Evolutionary conservation across 2,797 vertebrate species (phyloP), one percentile per base, ranked within the genome.

Genomic region (Lepilemur ruficaudatus): DNA sequence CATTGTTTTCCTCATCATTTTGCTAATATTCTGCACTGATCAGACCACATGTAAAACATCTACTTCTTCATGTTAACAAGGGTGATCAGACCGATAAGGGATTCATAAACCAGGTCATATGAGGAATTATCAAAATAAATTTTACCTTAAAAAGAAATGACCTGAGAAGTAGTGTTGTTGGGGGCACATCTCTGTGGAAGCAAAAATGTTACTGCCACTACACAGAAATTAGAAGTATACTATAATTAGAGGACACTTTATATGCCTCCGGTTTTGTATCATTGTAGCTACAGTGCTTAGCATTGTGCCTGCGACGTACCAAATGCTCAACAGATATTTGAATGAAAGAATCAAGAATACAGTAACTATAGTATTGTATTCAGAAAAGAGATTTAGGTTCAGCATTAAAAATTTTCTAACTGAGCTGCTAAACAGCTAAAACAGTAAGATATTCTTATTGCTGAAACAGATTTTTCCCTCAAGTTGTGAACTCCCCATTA

Each of bases 381-480:
- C 61, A 57, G 76, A 90, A 93, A 92, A 89, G 38, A 82, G 25
- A 11, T 48, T 78, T 94, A 61, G 43, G 0, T 78, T 89, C n/a
- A 84, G 4, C 57, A 80, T 93, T 91, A 65, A 92, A 38, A 90
- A 79, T 92, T 73, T 88, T 82, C 61, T 95, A 93, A 85, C 22
- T 67, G 67, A 83, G 43, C 76, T 93, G 41, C 59, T 96, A 79
- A 78, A 28, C 14, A 91, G 35, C 20, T 41, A 38, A 38, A 38
- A 70, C 7, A 81, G 75, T 79, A 75, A 43, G 25, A 18, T 63
- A 82, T 30, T 82, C n/a, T 70, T 69, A 69, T 2, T 72, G 65
- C 46, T 79, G 22, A 52, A 75, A 50, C 15, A 50, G 17, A 61
- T 73, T 81, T 88, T 65, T 48, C 35, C 38, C 12, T 61, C 14